Evolutionary conservation across 2,888 invertebrate genomes (phyloP).

Genomic region (Pecten maximus): DNA sequence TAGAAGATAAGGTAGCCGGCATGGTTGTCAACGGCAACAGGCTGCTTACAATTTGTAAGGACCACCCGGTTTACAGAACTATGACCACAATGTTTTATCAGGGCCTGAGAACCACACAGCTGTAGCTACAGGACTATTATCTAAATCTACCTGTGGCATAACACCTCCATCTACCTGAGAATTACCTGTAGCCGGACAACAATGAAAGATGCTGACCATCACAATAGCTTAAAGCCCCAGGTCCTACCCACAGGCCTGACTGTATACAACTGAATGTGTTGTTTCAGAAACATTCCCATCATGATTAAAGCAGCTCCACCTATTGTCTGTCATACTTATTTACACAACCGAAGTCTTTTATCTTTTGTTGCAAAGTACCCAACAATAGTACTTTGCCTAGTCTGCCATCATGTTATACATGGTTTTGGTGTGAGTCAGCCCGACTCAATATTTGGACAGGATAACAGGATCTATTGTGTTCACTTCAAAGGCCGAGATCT

Average conservation of each 20-base stretch:
- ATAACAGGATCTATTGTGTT: background rate
- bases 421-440: background rate
- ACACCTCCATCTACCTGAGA: slow-evolving; percentile 14
- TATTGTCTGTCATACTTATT: background rate
- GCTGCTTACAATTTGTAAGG: background rate
- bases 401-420: slow-evolving; percentile 11
- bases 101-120: slow-evolving; percentile 2
- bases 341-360: background rate
- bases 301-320: background rate
- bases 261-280: background rate
- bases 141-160: slow-evolving; percentile 23
- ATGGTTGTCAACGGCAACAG: background rate
- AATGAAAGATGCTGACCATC: background rate
- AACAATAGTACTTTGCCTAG: background rate
- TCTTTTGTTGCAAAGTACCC: background rate
- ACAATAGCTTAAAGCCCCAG: background rate
- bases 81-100: background rate
- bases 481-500: background rate
- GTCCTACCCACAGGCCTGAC: background rate
- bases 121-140: background rate
- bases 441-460: slow-evolving; percentile 30
- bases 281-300: slow-evolving; percentile 25
- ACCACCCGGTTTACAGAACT: background rate
- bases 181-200: background rate
- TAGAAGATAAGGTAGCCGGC: background rate